Evolutionary conservation across 2,113 vertebrate species (phyloP).

Genomic region (Marcusenius ussheri): DNA sequence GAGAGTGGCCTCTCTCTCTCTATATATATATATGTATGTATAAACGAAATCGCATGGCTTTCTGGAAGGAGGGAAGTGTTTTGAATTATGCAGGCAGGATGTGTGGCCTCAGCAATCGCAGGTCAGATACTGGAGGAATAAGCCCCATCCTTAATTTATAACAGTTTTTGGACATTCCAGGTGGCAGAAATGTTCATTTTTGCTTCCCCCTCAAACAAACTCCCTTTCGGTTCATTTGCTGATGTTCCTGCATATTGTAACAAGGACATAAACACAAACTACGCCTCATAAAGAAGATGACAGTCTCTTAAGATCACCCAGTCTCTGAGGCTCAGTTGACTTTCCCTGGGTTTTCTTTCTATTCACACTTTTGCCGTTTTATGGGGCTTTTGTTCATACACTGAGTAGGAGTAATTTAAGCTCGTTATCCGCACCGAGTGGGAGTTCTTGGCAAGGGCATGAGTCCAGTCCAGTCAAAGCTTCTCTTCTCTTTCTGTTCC

Average conservation of each 20-base stretch:
- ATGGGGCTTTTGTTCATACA: neutral
- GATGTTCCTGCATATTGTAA: neutral
- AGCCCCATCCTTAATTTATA: neutral
- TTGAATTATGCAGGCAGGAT: neutral
- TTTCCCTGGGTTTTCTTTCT: neutral
- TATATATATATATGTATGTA: too few species aligned
- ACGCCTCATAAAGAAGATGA: neutral
- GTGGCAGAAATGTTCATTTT: neutral
- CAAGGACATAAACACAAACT: neutral
- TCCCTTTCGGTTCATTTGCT: neutral
- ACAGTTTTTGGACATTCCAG: neutral
- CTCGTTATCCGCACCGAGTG: constrained; percentile 32
- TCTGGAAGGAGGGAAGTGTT: neutral
- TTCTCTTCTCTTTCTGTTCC: constrained; percentile 24
- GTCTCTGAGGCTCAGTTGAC: neutral
- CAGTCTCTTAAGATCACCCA: neutral
- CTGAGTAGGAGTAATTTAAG: constrained; percentile 34
- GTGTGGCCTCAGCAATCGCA: neutral
- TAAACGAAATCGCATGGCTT: neutral
- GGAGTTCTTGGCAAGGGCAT: constrained; percentile 35
- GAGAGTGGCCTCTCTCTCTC: neutral
- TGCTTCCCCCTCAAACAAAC: neutral
- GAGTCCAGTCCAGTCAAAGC: constrained; percentile 19
- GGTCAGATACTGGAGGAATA: neutral
- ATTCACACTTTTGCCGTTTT: neutral